These are phyloP conservation scores for Vombatus ursinus DNA, from an alignment of 2,113 vertebrate genomes.

Conservation along the genomic window DNA sequence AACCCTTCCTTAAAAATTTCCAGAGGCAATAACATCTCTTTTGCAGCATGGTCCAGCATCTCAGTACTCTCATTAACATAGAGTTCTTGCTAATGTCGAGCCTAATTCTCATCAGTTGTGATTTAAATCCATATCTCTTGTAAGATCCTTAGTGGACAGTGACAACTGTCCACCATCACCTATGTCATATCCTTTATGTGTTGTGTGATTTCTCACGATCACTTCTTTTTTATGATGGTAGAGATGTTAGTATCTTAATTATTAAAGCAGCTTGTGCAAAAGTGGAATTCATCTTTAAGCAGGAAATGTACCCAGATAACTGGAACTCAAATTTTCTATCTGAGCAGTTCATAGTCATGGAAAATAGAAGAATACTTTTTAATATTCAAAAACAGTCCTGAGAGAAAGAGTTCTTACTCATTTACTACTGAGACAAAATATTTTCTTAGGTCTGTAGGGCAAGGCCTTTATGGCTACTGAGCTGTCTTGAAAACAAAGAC, in stretches of 20 bases:
- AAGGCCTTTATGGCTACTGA: conserved; percentile 2
- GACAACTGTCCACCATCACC: conserved; percentile 31
- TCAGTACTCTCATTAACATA: background rate
- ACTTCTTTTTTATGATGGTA: conserved; percentile 51
- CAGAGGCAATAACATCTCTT: background rate
- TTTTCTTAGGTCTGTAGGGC: conserved; percentile 43
- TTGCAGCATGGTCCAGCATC: background rate
- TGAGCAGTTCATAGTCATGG: conserved; percentile 70
- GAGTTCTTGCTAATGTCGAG: background rate
- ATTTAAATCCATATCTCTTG: conserved; percentile 35
- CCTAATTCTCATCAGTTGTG: conserved; percentile 9
- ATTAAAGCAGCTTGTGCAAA: conserved; percentile 71
- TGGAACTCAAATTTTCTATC: conserved; percentile 75
- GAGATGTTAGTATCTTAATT: conserved; percentile 65
- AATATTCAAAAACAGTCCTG: conserved; percentile 64
- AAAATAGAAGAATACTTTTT: conserved; percentile 69
- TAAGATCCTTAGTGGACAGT: conserved; percentile 43
- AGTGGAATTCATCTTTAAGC: conserved; percentile 68
- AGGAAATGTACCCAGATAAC: conserved; percentile 63
- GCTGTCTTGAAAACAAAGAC: conserved; percentile 11
- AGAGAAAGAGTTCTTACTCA: conserved; percentile 46
- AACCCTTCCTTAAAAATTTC: conserved; percentile 18
- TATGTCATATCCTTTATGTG: conserved; percentile 11
- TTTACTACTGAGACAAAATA: conserved; percentile 53
- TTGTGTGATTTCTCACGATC: conserved; percentile 60